phyloP scores from a whole-genome alignment of 2,888 invertebrate genomes.

The Bursaphelenchus okinawaensis region DNA sequence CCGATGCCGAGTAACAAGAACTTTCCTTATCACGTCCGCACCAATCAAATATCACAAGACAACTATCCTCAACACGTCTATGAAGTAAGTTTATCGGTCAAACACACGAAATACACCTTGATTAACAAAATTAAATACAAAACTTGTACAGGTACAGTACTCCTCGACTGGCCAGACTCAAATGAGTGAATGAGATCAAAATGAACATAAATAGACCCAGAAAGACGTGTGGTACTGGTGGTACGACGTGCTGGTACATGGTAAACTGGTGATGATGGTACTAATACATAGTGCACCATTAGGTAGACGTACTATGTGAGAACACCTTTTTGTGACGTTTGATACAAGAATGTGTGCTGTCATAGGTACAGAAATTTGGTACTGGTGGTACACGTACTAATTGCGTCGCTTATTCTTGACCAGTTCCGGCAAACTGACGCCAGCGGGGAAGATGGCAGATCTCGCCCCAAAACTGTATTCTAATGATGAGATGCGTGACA shows the following conservation, averaged over 20 bases:
- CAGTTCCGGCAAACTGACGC: background rate
- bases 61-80: slow-evolving; percentile 37
- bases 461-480: slow-evolving; percentile 35
- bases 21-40: slow-evolving; percentile 83
- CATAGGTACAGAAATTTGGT: too few relatives aligned
- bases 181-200: too few relatives aligned
- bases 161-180: background rate
- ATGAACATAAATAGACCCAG: too few relatives aligned
- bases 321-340: too few relatives aligned
- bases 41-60: slow-evolving; percentile 66
- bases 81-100: slow-evolving; percentile 26
- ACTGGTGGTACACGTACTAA: too few relatives aligned
- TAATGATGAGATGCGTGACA: slow-evolving; percentile 34
- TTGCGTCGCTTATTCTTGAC: background rate
- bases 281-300: too few relatives aligned
- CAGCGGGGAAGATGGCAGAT: slow-evolving; percentile 30
- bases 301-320: too few relatives aligned
- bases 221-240: too few relatives aligned
- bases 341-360: too few relatives aligned
- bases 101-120: background rate
- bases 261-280: too few relatives aligned
- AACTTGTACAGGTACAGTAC: background rate
- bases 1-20: slow-evolving; percentile 80
- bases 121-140: background rate
- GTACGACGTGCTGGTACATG: too few relatives aligned